Conservation (phyloP, 2,888 invertebrate genomes). For the Orgyia antiqua region DNA sequence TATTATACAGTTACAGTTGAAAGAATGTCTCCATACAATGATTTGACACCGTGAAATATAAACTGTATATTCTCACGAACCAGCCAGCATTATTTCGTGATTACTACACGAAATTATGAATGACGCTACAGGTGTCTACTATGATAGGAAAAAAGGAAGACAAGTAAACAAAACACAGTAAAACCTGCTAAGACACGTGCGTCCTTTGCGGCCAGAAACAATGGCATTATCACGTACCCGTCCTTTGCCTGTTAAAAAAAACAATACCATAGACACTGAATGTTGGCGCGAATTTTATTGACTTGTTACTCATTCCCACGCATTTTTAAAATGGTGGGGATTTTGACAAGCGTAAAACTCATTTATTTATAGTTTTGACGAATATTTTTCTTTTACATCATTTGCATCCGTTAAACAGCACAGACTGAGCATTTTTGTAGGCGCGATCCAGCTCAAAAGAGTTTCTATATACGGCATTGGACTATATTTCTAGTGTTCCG, state of each 20-base stretch:
- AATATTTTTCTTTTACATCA: too few species aligned
- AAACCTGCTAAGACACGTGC: slow-evolving; percentile 64
- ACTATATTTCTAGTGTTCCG: too few species aligned
- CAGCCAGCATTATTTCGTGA: slow-evolving; percentile 36
- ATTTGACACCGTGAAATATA: too few species aligned
- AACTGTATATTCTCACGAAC: slow-evolving; percentile 37
- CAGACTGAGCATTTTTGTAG: too few species aligned
- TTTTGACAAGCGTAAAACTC: too few species aligned
- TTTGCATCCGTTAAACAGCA: too few species aligned
- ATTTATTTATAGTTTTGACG: too few species aligned
- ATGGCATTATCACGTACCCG: slow-evolving; percentile 42
- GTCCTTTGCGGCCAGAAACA: slow-evolving; percentile 70
- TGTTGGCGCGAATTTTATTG: slow-evolving; percentile 49
- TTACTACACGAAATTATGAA: slow-evolving; percentile 45
- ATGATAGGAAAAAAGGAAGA: slow-evolving; percentile 40
- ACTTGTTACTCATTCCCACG: slow-evolving; percentile 54
- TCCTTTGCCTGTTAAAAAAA: slow-evolving; percentile 29
- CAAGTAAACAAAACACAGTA: slow-evolving; percentile 52
- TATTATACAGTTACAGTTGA: too few species aligned
- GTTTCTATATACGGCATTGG: too few species aligned
- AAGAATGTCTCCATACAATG: too few species aligned
- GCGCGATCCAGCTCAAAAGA: too few species aligned
- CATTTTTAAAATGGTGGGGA: too few species aligned
- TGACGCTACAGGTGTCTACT: slow-evolving; percentile 65
- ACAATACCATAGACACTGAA: slow-evolving; percentile 35